Evolutionary conservation across 2,113 vertebrate genomes (phyloP).

Genomic region (Paraplagusia blochii): DNA sequence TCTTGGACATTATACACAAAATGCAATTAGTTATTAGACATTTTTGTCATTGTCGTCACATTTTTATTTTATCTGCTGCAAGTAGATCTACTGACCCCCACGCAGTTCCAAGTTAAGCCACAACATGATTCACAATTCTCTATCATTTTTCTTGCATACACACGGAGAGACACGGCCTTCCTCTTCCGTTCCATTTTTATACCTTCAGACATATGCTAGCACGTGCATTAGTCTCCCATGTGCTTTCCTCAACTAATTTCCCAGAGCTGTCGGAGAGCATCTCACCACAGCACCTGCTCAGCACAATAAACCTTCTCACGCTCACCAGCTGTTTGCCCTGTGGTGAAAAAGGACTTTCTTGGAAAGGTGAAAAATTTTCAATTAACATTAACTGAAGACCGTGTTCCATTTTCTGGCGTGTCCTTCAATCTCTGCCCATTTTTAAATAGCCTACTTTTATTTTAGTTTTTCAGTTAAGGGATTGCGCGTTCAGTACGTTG

Average conservation of each 20-base stretch:
- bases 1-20: no score
- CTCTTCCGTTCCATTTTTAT: slow-evolving; percentile 2
- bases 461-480: slow-evolving; percentile 6
- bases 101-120: slow-evolving; percentile 9
- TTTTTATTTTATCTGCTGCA: neutral
- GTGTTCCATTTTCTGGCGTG: slow-evolving; percentile 1
- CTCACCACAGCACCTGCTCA: slow-evolving; percentile 30
- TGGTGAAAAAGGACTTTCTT: slow-evolving; percentile 18
- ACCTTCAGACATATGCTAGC: slow-evolving; percentile 29
- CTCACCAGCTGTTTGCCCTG: slow-evolving; percentile 49
- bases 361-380: slow-evolving; percentile 24
- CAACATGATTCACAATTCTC: slow-evolving; percentile 4
- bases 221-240: slow-evolving; percentile 20
- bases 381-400: neutral
- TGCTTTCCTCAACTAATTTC: slow-evolving; percentile 26
- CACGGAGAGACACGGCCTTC: neutral
- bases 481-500: neutral
- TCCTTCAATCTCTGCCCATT: neutral
- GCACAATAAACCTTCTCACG: slow-evolving; percentile 29
- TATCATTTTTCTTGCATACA: slow-evolving; percentile 1
- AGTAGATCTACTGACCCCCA: no score
- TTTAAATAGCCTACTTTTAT: slow-evolving; percentile 10
- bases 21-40: no score
- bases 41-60: no score
- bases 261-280: slow-evolving; percentile 15